A percentile compares a stretch with the other conserved stretches of the same genome.
Conservation (phyloP, 2,797 vertebrate species). For the Labeo calbasu region DNA sequence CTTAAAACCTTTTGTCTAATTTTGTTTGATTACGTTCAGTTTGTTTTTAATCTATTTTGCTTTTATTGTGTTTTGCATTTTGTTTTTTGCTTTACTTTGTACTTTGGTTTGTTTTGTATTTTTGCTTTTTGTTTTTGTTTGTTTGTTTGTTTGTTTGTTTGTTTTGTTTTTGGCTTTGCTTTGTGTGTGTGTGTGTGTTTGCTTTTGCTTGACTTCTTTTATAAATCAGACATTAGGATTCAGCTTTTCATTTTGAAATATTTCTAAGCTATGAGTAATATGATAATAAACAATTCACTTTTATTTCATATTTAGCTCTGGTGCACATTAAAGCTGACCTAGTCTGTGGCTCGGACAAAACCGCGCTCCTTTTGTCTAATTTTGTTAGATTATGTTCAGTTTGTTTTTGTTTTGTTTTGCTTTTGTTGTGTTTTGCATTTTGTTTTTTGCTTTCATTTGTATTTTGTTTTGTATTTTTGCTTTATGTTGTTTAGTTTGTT, state of each 20-base stretch:
- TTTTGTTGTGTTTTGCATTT: neutral
- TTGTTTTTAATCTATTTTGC: neutral
- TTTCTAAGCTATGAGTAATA: too few relatives aligned
- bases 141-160: too few relatives aligned
- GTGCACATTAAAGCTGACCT: too few relatives aligned
- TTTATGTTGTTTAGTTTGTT: too few relatives aligned
- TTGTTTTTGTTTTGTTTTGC: neutral
- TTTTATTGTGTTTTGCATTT: neutral
- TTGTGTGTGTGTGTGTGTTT: neutral
- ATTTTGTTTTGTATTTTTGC: too few relatives aligned
- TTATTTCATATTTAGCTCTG: too few relatives aligned
- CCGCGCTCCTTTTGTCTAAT: neutral
- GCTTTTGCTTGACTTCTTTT: neutral
- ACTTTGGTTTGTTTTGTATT: too few relatives aligned
- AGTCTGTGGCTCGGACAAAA: too few relatives aligned
- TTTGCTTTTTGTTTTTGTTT: too few relatives aligned
- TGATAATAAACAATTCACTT: too few relatives aligned
- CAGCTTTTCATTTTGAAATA: neutral
- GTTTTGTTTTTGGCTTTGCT: too few relatives aligned
- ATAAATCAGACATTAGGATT: neutral
- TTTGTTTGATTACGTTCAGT: neutral
- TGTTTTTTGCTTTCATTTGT: too few relatives aligned
- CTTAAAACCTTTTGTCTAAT: neutral
- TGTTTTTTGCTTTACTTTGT: neutral
- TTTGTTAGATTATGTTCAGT: neutral